Evolutionary conservation across 2,113 vertebrate species (phyloP).

Genomic region (Hiodon tergisus): DNA sequence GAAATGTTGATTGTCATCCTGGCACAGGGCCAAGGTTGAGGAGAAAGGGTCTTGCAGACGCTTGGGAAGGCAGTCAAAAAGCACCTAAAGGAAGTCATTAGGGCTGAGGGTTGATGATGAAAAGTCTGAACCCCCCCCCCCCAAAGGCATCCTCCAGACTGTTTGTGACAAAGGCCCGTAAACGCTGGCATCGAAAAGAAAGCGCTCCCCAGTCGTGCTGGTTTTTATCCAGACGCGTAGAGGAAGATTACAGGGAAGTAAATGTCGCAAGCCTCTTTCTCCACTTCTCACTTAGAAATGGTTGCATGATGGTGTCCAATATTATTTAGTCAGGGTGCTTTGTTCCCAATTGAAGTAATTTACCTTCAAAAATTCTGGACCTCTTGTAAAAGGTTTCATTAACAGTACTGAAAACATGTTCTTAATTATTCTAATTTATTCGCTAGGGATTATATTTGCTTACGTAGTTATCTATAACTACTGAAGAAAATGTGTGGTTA

Average conservation of each 20-base stretch:
- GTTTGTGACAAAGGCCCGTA: conserved; percentile 36
- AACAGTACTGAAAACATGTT: background rate
- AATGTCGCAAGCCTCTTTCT: background rate
- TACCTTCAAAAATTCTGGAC: too few species aligned
- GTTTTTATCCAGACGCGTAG: conserved; percentile 9
- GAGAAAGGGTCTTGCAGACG: conserved; percentile 42
- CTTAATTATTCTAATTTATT: too few species aligned
- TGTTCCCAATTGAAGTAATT: too few species aligned
- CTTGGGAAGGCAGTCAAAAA: conserved; percentile 58
- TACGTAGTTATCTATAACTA: too few species aligned
- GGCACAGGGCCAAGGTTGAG: conserved; percentile 66
- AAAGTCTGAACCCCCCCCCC: conserved; percentile 33
- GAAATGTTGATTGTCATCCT: conserved; percentile 74
- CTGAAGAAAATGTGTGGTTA: too few species aligned
- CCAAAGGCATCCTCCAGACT: conserved; percentile 39
- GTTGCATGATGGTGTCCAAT: background rate
- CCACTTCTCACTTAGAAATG: background rate
- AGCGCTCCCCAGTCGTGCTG: conserved; percentile 5
- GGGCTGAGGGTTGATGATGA: conserved; percentile 47
- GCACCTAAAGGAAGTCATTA: conserved; percentile 62
- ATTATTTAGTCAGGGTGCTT: background rate
- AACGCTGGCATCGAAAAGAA: conserved; percentile 18
- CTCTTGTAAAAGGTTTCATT: background rate
- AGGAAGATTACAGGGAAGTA: background rate
- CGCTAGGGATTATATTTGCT: too few species aligned